phyloP scores from a whole-genome alignment of 2,888 invertebrate species.

The Hirtodrosophila histrioides region DNA sequence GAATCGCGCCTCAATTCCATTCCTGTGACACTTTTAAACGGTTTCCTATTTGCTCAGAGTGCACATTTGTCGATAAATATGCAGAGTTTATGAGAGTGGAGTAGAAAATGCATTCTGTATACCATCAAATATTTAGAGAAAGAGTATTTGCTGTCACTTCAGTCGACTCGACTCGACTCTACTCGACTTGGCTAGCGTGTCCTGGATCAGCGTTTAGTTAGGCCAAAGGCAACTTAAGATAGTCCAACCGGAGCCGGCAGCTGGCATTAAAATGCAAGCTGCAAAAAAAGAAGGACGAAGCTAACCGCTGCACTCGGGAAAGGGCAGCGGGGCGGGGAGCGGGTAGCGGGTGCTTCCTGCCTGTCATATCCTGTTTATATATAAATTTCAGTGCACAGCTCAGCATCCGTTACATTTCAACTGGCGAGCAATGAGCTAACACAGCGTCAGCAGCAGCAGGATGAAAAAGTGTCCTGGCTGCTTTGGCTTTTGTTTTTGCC shows the following conservation, averaged over 20 bases:
- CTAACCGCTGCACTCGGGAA: constrained; percentile 39
- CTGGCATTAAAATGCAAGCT: constrained; percentile 59
- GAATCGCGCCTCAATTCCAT: neutral
- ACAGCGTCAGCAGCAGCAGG: constrained; percentile 5
- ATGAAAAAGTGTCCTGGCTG: constrained; percentile 26
- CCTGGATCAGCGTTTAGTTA: constrained; percentile 39
- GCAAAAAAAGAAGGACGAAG: constrained; percentile 21
- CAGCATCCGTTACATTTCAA: constrained; percentile 73
- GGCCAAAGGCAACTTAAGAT: constrained; percentile 50
- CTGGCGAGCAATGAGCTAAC: constrained; percentile 51
- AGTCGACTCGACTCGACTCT: constrained; percentile 7
- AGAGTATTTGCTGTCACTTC: constrained; percentile 40
- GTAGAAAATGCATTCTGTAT: constrained; percentile 7
- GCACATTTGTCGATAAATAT: constrained; percentile 30
- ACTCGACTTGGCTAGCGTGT: constrained; percentile 2
- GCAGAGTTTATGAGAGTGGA: constrained; percentile 1
- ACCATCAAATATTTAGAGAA: constrained; percentile 46
- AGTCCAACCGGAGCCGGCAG: constrained; percentile 35
- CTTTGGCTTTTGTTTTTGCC: constrained; percentile 13
- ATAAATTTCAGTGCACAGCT: constrained; percentile 62
- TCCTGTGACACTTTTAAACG: neutral
- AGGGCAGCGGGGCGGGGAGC: neutral
- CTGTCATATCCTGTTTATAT: constrained; percentile 78
- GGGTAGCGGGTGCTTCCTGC: constrained; percentile 55
- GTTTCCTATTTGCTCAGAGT: constrained; percentile 2